phyloP scores from a whole-genome alignment of 2,113 vertebrate species.

The Anthoscopus minutus region DNA sequence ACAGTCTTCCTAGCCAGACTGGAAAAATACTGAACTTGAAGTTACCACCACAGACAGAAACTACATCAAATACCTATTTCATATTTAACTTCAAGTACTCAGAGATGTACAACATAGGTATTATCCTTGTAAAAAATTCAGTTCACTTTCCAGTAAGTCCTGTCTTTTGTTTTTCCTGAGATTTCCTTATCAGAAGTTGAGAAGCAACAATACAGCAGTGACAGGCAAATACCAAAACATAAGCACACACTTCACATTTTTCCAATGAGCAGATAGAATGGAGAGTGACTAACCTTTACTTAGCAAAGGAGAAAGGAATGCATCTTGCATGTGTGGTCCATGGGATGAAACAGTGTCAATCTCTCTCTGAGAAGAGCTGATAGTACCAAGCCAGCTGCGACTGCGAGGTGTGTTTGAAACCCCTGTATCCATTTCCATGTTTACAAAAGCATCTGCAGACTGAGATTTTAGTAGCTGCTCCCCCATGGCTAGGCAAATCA shows the following conservation, averaged over 20 bases:
- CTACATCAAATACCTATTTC: neutral
- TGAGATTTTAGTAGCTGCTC: conserved; percentile 87
- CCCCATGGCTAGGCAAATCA: conserved; percentile 70
- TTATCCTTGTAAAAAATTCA: neutral
- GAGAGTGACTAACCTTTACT: conserved; percentile 85
- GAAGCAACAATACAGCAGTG: neutral
- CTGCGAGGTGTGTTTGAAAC: conserved; percentile 70
- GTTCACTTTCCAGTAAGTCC: neutral
- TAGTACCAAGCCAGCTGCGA: conserved; percentile 85
- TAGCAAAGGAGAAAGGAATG: conserved; percentile 90
- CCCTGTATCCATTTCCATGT: conserved; percentile 80
- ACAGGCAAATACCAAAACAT: neutral
- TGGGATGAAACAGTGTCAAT: conserved; percentile 83
- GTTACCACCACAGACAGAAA: neutral
- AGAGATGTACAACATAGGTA: neutral
- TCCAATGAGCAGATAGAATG: neutral
- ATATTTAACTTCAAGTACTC: neutral
- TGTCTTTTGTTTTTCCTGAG: neutral
- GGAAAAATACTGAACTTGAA: neutral
- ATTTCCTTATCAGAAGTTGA: neutral
- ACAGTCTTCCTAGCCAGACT: neutral
- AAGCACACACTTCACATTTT: neutral
- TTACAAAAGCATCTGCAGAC: conserved; percentile 85
- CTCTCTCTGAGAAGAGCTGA: conserved; percentile 77
- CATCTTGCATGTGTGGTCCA: conserved; percentile 88